Evolutionary conservation across 2,113 vertebrate genomes (phyloP), one percentile per base, ranked within the genome.

Genomic region (Prinia subflava): DNA sequence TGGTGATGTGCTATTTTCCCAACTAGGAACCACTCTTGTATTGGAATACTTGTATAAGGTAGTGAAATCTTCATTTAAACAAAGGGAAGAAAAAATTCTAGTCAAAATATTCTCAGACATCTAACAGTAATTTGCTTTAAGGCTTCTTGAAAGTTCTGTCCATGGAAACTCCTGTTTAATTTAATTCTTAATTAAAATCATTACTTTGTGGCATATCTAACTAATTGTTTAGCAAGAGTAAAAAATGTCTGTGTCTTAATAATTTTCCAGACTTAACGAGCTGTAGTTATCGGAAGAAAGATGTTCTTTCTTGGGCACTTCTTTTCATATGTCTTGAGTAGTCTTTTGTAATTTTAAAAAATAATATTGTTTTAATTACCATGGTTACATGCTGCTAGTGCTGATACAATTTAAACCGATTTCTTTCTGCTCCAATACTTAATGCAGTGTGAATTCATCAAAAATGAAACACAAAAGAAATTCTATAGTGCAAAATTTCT

Each of bases 291-390:
- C 22, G 25, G 70, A 71, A 92, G 92, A 95, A 92, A 68, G 67
- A 91, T 92, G 60, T 92, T 90, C 37, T 79, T 71, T 91, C 67
- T 95, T 42, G n/a, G 50, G 39, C 93, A 81, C 31, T 94, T 76
- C n/a, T 96, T 94, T 91, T 94, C 59, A 70, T 84, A 47, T 77
- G 55, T 92, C 79, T 94, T 85, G 46, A 96, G 79, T 94, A 80
- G 80, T 84, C 92, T 90, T 90, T 74, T 93, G 82, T 97, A 69
- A 81, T 89, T 96, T 86, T 76, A 33, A 49, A 92, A 75, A 89
- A 87, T 55, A 65, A 65, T 85, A 78, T 92, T 95, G 74, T 92
- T 90, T 95, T 97, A 97, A 97, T 97, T 95, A 87, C 49, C 73
- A 33, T 94, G 71, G 81, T 62, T 92, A 65, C 64, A 56, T 44